phyloP scores from a whole-genome alignment of 2,797 vertebrate species.

The Micrastur ruficollis region DNA sequence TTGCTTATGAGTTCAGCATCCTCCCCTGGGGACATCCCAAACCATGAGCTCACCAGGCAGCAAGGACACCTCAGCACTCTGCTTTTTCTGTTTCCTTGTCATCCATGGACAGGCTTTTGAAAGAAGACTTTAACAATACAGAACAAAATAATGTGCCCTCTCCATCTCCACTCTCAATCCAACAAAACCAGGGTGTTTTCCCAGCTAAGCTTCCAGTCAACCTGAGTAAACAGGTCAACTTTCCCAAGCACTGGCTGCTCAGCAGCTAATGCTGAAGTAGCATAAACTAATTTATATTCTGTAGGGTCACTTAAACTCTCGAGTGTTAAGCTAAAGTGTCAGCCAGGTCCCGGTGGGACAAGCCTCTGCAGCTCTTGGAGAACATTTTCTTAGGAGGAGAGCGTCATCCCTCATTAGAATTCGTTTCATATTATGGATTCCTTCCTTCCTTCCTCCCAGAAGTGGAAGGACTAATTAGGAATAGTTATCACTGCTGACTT shows the following conservation, averaged over 20 bases:
- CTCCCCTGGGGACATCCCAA: background rate
- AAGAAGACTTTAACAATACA: background rate
- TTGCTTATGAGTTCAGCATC: background rate
- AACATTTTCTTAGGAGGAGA: background rate
- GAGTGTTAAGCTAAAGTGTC: slow-evolving; percentile 27
- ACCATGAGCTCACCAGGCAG: background rate
- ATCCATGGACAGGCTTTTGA: background rate
- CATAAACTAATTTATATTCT: slow-evolving; percentile 41
- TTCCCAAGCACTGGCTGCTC: background rate
- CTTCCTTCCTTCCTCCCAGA: background rate
- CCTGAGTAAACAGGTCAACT: slow-evolving; percentile 9
- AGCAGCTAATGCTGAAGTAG: background rate
- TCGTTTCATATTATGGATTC: background rate
- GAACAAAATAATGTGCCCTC: background rate
- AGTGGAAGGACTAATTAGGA: slow-evolving; percentile 20
- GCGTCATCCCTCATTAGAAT: background rate
- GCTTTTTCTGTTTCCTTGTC: background rate
- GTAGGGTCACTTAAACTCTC: slow-evolving; percentile 11
- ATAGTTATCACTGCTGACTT: background rate
- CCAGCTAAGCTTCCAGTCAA: background rate
- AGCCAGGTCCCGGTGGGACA: background rate
- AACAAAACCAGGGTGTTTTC: background rate
- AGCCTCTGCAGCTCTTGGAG: background rate
- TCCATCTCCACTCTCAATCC: background rate
- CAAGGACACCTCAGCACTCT: background rate